Base-by-base conservation (phyloP, 92 coral and sea anemone species). In the Pocillopora grandis region DNA sequence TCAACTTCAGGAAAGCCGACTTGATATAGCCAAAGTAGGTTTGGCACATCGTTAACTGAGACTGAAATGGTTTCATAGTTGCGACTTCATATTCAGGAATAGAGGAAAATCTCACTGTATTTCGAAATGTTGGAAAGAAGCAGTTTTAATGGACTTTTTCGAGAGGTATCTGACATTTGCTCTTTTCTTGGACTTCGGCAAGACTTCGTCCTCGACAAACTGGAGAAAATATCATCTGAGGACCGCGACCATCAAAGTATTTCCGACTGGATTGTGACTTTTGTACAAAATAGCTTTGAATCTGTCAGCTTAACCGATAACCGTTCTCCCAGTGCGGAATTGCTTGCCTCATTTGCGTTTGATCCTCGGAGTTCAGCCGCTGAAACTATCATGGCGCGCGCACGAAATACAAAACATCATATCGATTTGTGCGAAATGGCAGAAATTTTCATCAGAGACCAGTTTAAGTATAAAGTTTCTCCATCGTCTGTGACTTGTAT, bases 331-430 rank as follows among this genome's bases (percentile, higher is more conserved):
- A 67, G 61, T 13, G 72, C 67, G 57, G 73, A 81, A 56, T 70
- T 85, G 12, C 86, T 91, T 10, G 87, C 35, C n/a, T 12, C 78
- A 2, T 81, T 91, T 58, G 94, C 92, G 62, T 91, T 91, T 56
- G 85, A 69, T 17, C 58, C 74, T 8, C 13, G 19, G 8, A 67
- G 90, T 65, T 23, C 31, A 37, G 88, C 88, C 49, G 75, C 59
- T 12, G 72, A 72, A 56, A 81, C 80, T 4, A 62, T 91, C 13
- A 35, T 82, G 56, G 18, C 68, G n/a, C 86, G 92, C 10, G 79
- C 68, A 19, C 75, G 62, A 76, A 7, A 17, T n/a, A 58, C 49
- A 49, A 61, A 80, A 52, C 27, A 60, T 10, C 92, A 91, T 66
- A 61, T 89, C 19, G 89, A 85, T 63, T 62, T 88, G 60, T 67